Conservation (phyloP, 2,113 vertebrate species). For the Sylvia atricapilla region DNA sequence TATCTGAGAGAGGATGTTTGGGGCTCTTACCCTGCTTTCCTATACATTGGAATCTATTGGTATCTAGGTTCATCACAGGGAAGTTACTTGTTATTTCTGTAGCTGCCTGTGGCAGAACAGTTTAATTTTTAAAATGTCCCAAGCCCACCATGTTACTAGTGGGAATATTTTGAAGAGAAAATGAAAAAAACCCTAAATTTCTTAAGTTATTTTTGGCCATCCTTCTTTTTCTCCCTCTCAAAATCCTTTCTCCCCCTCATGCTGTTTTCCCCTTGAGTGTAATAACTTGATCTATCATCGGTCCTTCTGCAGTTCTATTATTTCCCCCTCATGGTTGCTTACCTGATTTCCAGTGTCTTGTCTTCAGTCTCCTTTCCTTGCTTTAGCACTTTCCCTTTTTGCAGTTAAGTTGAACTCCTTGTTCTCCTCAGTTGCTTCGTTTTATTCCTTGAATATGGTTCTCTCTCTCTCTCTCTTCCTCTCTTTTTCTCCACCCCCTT, state of each 20-base stretch:
- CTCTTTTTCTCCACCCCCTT: slow-evolving; percentile 55
- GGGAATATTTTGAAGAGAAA: neutral
- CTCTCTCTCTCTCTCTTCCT: slow-evolving; percentile 25
- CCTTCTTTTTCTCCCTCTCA: neutral
- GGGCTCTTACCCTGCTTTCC: neutral
- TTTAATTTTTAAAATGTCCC: neutral
- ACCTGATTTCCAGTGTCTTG: slow-evolving; percentile 51
- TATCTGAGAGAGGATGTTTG: neutral
- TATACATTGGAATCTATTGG: neutral
- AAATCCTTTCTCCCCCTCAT: neutral
- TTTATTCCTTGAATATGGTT: slow-evolving; percentile 46
- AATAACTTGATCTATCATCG: neutral
- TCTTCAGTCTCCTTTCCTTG: neutral
- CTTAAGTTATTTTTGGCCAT: neutral
- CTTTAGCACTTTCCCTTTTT: neutral
- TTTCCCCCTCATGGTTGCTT: slow-evolving; percentile 38
- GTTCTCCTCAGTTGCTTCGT: neutral
- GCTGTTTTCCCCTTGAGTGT: neutral
- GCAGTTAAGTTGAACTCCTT: neutral
- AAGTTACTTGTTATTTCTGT: neutral
- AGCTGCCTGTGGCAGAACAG: neutral
- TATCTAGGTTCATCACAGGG: neutral
- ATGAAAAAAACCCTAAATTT: neutral
- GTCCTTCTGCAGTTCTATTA: neutral
- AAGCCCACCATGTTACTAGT: neutral